Percentiles rank a stretch among this genome's conserved stretches.
phyloP scores from a whole-genome alignment of 2,113 vertebrate species.

The Urocynchramus pylzowi region DNA sequence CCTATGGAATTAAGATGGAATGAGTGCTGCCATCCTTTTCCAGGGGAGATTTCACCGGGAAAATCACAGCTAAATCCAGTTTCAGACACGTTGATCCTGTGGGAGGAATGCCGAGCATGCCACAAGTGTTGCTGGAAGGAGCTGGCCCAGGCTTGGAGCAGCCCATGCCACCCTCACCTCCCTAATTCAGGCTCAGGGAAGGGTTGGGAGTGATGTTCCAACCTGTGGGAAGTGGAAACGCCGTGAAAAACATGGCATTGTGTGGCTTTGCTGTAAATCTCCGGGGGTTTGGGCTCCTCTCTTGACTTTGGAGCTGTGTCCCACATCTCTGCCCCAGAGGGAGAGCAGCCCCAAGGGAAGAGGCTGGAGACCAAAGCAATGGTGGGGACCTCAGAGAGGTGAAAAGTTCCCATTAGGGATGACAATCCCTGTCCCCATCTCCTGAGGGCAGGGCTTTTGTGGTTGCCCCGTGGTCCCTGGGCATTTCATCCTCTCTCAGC shows the following conservation, averaged over 20 bases:
- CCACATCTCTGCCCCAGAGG: not conserved
- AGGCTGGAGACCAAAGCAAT: not conserved
- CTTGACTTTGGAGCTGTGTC: not conserved
- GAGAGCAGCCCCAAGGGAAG: not conserved
- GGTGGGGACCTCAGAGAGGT: not conserved
- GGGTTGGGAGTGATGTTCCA: fast-evolving
- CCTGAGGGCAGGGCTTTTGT: fast-evolving
- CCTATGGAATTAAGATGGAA: not conserved
- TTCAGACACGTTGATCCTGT: fast-evolving
- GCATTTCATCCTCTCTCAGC: not conserved
- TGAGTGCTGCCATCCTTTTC: not conserved
- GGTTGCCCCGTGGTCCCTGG: fast-evolving
- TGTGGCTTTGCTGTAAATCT: not conserved
- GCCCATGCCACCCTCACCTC: fast-evolving
- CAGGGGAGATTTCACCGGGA: not conserved
- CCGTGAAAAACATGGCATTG: fast-evolving
- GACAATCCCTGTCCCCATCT: not conserved
- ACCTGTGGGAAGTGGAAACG: not conserved
- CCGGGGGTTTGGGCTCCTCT: not conserved
- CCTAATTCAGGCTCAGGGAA: not conserved
- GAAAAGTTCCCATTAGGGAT: fast-evolving
- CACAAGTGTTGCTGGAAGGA: fast-evolving
- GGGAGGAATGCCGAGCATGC: fast-evolving
- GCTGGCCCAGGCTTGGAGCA: not conserved
- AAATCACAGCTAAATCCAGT: fast-evolving